Evolutionary conservation across 2,888 invertebrate genomes (phyloP).

Genomic region (Malthinus seriepunctatus): DNA sequence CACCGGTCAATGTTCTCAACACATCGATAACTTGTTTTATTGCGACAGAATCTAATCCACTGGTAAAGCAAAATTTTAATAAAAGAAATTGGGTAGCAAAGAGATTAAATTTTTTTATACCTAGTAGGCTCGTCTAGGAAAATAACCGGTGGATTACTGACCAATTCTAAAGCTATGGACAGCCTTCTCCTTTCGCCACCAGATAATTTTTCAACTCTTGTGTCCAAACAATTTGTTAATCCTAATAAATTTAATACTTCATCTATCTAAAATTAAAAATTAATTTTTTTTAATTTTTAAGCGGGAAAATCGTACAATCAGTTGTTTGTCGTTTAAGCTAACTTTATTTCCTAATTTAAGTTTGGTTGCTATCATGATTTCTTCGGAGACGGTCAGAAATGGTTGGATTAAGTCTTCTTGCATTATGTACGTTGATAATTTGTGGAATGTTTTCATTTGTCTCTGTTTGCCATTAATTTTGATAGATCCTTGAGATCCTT

Average conservation of each 20-base stretch:
- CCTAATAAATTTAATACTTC: constrained; percentile 75
- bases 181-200: constrained; percentile 80
- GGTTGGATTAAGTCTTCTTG: constrained; percentile 76
- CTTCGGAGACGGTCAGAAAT: constrained; percentile 71
- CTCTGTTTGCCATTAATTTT: constrained; percentile 69
- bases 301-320: not conserved
- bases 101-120: constrained; percentile 53
- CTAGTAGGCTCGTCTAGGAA: constrained; percentile 83
- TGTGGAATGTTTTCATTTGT: constrained; percentile 71
- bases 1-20: constrained; percentile 68
- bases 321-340: not conserved
- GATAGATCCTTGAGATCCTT: constrained; percentile 68
- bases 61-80: constrained; percentile 39
- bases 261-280: constrained; percentile 61
- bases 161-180: constrained; percentile 75
- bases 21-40: constrained; percentile 73
- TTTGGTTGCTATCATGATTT: constrained; percentile 74
- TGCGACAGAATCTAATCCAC: constrained; percentile 75
- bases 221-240: constrained; percentile 66
- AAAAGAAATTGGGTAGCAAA: not conserved
- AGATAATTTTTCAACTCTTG: constrained; percentile 68
- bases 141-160: constrained; percentile 82
- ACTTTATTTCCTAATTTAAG: constrained; percentile 65
- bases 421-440: constrained; percentile 80
- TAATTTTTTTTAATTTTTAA: too few relatives aligned